Conservation (phyloP, 2,113 vertebrate genomes). For the Progne subis region DNA sequence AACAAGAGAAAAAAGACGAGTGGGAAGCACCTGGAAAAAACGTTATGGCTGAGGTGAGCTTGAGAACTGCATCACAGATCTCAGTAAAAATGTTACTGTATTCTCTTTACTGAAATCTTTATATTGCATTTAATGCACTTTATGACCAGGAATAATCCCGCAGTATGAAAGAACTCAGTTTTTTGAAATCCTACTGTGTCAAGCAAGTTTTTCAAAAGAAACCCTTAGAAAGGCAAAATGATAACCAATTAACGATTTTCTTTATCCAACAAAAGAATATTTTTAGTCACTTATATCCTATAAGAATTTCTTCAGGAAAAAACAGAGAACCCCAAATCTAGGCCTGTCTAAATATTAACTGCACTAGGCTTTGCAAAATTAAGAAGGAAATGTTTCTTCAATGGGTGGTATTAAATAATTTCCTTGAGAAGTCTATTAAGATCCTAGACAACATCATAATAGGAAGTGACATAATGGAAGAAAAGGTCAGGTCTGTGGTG, state of each 20-base stretch:
- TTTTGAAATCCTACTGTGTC: neutral
- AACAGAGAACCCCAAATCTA: neutral
- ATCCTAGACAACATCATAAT: neutral
- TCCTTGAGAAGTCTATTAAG: neutral
- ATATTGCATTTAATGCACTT: neutral
- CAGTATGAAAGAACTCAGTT: neutral
- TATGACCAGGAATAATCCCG: neutral
- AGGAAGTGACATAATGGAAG: neutral
- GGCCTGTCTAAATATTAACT: neutral
- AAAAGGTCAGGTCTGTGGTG: neutral
- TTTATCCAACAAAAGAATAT: neutral
- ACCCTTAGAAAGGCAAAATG: neutral
- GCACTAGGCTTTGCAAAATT: neutral
- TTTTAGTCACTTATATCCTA: neutral
- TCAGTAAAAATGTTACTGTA: neutral
- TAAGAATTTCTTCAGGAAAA: neutral
- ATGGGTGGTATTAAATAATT: neutral
- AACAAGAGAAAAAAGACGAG: neutral
- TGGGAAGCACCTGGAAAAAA: neutral
- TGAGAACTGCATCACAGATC: neutral
- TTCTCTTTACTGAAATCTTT: neutral
- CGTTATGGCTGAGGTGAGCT: neutral
- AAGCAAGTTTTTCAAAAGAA: neutral
- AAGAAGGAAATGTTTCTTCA: neutral
- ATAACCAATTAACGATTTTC: neutral